Percentiles rank a stretch among this genome's conserved stretches.
Evolutionary conservation across 2,113 vertebrate genomes (phyloP).

Genomic region (Smithornis capensis): DNA sequence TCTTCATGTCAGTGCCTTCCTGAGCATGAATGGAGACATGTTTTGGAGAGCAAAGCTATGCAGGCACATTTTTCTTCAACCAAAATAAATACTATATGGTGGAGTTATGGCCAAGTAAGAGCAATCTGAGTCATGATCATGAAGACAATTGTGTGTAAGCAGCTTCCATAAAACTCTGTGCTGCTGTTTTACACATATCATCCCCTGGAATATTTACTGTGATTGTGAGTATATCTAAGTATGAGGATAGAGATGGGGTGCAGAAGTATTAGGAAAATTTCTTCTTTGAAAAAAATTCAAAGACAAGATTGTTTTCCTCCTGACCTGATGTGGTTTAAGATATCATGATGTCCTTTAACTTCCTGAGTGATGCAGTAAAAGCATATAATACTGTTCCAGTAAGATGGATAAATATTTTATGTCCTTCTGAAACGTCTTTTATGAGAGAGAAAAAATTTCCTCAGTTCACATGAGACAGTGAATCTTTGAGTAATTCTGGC

Average conservation of each 20-base stretch:
- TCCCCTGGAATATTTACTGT: not conserved
- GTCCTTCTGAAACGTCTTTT: not conserved
- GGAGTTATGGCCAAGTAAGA: not conserved
- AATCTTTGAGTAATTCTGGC: not conserved
- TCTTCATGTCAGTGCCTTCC: not conserved
- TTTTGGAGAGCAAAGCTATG: not conserved
- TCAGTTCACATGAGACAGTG: accelerated
- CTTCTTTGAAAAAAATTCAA: not conserved
- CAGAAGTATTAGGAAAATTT: not conserved
- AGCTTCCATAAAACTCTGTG: not conserved
- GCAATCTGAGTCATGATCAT: not conserved
- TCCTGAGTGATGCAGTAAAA: not conserved
- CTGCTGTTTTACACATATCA: not conserved
- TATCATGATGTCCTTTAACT: not conserved
- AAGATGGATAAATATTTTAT: not conserved
- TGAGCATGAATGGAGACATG: not conserved
- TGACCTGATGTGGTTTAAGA: not conserved
- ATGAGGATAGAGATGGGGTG: not conserved
- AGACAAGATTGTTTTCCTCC: not conserved
- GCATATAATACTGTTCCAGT: not conserved
- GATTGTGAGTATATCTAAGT: not conserved
- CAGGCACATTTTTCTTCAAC: not conserved
- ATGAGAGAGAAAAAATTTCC: not conserved
- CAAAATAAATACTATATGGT: not conserved
- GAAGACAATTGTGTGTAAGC: not conserved